These are phyloP conservation scores for Ceratotherium simum DNA, from an alignment of 2,113 vertebrate genomes.

Conservation along the genomic window DNA sequence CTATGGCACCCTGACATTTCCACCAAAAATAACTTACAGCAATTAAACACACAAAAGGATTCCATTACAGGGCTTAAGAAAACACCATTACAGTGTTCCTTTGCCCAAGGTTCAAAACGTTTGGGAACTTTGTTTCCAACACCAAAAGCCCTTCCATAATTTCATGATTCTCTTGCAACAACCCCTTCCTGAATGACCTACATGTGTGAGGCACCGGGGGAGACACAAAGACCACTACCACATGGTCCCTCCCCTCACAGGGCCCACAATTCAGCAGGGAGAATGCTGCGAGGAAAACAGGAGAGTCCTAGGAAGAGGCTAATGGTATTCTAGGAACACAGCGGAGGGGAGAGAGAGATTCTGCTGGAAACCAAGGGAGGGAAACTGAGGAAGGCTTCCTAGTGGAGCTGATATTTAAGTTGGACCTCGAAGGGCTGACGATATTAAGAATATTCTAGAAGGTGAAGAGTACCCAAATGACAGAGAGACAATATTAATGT, in stretches of 20 bases:
- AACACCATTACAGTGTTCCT: conserved; percentile 42
- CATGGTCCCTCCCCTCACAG: accelerated
- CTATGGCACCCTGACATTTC: conserved; percentile 47
- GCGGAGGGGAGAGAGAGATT: background rate
- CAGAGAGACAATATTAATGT: background rate
- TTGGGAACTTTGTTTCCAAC: conserved; percentile 28
- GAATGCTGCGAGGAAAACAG: background rate
- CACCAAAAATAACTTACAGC: conserved; percentile 61
- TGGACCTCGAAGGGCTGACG: background rate
- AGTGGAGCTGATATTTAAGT: background rate
- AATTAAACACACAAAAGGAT: conserved; percentile 71
- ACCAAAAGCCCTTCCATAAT: background rate
- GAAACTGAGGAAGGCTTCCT: background rate
- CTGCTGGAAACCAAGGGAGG: background rate
- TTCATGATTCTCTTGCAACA: background rate
- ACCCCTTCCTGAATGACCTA: background rate
- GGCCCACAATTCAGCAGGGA: background rate
- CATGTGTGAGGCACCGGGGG: background rate
- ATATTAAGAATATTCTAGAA: background rate
- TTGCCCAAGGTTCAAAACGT: conserved; percentile 22
- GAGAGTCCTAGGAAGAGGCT: background rate
- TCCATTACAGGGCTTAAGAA: conserved; percentile 65
- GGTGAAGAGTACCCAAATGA: background rate
- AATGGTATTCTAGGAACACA: background rate
- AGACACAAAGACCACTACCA: background rate